Base-by-base conservation (phyloP, 2,113 vertebrate genomes). In the Calcarius ornatus region DNA sequence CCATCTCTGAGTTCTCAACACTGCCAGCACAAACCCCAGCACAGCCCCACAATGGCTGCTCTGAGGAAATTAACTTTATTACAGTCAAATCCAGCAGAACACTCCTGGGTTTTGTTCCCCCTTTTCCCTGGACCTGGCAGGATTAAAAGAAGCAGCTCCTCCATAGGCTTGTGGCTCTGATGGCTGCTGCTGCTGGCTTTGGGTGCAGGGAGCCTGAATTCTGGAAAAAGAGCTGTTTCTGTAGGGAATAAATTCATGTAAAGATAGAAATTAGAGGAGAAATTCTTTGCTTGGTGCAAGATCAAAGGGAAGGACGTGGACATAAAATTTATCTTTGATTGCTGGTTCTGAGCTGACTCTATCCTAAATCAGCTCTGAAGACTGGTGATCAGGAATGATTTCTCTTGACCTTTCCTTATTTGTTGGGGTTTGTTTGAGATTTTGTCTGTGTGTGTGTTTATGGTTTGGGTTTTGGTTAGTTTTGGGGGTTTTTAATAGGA, bases 1-100 rank as follows among this genome's bases (percentile, higher is more conserved):
- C 2, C 51, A 65, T 0, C 59, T 59, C 59, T 9, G 50, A 19
- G 4, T 16, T 3, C 9, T 1, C 59, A 42, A 0, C 66, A 6
- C 30, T 14, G 25, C 2, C 76, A 59, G 57, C 51, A 51, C 60
- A 45, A 6, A 30, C 1, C 43, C 28, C 3, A 60, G 31, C 70
- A 31, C 61, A 47, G 54, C 45, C 47, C 13, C 3, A 4, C 2
- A 7, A 20, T 10, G 19, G 40, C 47, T 61, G 25, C 78, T 54
- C 25, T 31, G 70, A 45, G 51, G 43, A 73, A 81, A 76, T 40
- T 35, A 23, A 27, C 40, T 76, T 76, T 23, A 48, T 48, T 4
- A 0, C 63, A 82, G 47, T 19, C 17, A 42, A 69, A 82, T 54
- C 9, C 54, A 69, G 63, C 54, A 40, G 51, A 38, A 17, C 25